These are phyloP conservation scores for Sebastes trivittatus DNA, from an alignment of 2,797 vertebrate genomes.

Conservation along the genomic window DNA sequence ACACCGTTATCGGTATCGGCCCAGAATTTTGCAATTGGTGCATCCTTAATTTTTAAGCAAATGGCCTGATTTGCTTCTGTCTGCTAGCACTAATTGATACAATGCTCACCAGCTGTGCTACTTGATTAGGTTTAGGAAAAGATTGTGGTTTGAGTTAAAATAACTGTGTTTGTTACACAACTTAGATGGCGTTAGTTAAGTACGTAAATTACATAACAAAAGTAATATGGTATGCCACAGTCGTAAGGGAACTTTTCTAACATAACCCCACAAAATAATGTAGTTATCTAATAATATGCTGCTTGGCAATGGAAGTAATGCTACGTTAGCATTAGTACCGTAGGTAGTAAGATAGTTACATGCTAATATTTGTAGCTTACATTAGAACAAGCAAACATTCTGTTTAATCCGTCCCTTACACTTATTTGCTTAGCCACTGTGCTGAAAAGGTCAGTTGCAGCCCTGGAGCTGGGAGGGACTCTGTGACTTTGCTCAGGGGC, in stretches of 20 bases:
- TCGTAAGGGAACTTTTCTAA: background rate
- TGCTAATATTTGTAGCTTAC: background rate
- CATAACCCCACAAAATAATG: background rate
- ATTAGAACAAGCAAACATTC: background rate
- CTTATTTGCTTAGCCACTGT: background rate
- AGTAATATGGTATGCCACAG: background rate
- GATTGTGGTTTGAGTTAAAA: no score
- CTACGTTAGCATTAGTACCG: background rate
- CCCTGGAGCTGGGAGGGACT: constrained; percentile 1
- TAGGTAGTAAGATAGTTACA: background rate
- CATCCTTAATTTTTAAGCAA: background rate
- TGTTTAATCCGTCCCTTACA: background rate
- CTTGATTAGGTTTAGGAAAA: no score
- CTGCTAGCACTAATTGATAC: background rate
- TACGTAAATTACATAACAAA: no score
- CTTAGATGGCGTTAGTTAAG: no score
- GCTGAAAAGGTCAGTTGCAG: constrained; percentile 27
- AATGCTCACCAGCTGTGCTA: background rate
- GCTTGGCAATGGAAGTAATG: background rate
- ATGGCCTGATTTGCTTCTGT: background rate
- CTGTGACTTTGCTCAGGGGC: constrained; percentile 31
- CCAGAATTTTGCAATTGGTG: no score
- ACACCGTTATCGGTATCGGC: no score
- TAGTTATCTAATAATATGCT: background rate
- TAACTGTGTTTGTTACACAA: no score